Conservation (phyloP, 2,113 vertebrate species). For the Alosa alosa region DNA sequence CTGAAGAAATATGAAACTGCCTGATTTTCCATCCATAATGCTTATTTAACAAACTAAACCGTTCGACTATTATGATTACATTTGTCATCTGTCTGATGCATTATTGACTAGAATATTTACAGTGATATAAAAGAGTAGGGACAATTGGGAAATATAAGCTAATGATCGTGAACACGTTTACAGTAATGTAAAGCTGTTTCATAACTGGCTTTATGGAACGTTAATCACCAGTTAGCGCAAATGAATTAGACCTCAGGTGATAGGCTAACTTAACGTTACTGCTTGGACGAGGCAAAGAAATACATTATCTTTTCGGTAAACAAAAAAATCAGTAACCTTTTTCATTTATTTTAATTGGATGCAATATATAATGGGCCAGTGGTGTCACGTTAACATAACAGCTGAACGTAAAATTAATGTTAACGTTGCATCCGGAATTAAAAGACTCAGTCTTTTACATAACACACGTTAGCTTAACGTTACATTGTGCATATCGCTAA, state of each 20-base stretch:
- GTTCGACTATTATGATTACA: neutral
- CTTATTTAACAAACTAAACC: neutral
- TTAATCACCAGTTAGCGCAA: neutral
- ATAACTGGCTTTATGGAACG: neutral
- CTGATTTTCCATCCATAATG: neutral
- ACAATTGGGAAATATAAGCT: neutral
- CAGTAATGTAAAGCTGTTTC: neutral
- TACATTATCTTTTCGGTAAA: neutral
- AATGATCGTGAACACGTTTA: neutral
- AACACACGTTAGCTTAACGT: slow-evolving; percentile 15
- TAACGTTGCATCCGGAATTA: neutral
- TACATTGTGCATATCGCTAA: neutral
- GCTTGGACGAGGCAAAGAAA: neutral
- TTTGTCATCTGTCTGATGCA: neutral
- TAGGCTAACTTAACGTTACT: neutral
- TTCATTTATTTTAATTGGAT: neutral
- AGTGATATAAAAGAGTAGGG: neutral
- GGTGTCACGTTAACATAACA: neutral
- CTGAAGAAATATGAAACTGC: neutral
- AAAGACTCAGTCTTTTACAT: slow-evolving; percentile 31
- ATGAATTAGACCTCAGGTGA: neutral
- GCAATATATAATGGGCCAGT: neutral
- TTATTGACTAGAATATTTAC: neutral
- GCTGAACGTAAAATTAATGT: neutral
- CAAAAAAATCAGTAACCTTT: no score